Conservation (phyloP, 2,113 vertebrate genomes). For the Aptenodytes forsteri region DNA sequence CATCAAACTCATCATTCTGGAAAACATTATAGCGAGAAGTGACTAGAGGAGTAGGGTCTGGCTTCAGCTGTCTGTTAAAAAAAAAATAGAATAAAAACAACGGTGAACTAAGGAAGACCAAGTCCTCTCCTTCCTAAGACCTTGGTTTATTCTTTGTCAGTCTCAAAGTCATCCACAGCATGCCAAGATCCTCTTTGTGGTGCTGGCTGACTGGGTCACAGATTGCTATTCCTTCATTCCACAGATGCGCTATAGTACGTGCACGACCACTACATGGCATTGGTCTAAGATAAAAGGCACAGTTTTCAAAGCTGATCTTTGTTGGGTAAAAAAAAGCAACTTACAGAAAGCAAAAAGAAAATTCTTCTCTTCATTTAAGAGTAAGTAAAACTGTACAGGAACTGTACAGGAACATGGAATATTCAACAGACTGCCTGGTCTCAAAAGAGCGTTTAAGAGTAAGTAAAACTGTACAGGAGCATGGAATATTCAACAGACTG, state of each 20-base stretch:
- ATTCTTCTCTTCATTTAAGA: neutral
- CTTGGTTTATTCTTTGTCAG: neutral
- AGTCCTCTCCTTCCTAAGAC: neutral
- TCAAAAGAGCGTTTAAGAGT: neutral
- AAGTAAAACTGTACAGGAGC: neutral
- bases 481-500: neutral
- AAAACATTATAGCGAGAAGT: constrained; percentile 84
- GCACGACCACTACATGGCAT: fast-evolving
- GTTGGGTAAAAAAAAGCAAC: neutral
- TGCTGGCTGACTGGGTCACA: neutral
- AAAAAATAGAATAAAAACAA: neutral
- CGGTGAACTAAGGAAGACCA: neutral
- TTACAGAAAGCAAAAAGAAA: neutral
- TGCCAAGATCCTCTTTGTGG: fast-evolving
- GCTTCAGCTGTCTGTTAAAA: constrained; percentile 74
- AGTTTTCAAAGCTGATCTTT: neutral
- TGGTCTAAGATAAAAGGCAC: neutral
- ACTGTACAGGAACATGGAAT: neutral
- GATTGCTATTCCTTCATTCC: neutral
- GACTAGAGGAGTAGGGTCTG: constrained; percentile 79
- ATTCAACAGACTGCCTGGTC: neutral
- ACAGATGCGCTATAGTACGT: fast-evolving
- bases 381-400: no score
- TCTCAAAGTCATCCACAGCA: neutral
- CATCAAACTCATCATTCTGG: constrained; percentile 94